A percentile compares a stretch with the other conserved stretches of the same genome.
These are phyloP conservation scores for Zosterops japonicus DNA, from an alignment of 2,113 vertebrate genomes.

Conservation along the genomic window DNA sequence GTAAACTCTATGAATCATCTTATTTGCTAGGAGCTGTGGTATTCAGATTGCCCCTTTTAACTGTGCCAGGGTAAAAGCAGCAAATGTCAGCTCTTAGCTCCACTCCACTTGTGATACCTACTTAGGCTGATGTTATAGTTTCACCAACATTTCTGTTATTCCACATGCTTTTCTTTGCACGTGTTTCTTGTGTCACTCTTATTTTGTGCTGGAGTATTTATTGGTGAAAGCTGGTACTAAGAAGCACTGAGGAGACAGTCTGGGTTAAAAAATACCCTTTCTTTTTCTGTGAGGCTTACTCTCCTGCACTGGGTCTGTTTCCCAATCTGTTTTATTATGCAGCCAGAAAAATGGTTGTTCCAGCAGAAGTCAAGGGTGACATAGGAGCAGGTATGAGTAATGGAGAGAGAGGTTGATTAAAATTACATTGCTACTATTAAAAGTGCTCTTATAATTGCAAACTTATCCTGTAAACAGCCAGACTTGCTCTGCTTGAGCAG, in stretches of 20 bases:
- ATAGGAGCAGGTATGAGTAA: neutral
- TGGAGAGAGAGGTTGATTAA: neutral
- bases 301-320: neutral
- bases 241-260: neutral
- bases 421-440: neutral
- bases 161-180: neutral
- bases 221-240: neutral
- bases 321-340: neutral
- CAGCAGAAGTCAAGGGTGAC: neutral
- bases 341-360: neutral
- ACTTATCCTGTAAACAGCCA: neutral
- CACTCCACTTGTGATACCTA: neutral
- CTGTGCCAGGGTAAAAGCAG: neutral
- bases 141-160: neutral
- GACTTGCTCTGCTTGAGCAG: neutral
- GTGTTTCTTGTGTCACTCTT: neutral
- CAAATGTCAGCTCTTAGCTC: neutral
- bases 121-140: neutral
- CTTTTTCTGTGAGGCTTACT: neutral
- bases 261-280: neutral
- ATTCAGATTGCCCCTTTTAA: neutral
- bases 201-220: neutral
- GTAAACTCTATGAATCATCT: neutral
- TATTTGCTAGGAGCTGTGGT: neutral
- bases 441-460: neutral